Evolutionary conservation across 2,888 invertebrate species (phyloP).

Genomic region (Drosophila crucigera): DNA sequence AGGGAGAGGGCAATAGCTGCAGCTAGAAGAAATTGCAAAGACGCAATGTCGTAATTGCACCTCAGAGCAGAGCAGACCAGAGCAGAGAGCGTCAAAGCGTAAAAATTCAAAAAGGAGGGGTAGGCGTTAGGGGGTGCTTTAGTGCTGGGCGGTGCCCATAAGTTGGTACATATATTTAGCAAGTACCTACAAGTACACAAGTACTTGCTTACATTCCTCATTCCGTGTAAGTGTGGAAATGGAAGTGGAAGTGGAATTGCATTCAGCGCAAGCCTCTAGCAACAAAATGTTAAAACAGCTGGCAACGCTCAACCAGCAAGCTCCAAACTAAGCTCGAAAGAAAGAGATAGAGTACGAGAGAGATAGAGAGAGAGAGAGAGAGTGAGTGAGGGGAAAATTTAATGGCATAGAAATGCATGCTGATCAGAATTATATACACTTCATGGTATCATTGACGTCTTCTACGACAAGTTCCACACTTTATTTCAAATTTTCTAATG

Average conservation of each 20-base stretch:
- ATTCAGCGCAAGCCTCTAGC: constrained; percentile 1
- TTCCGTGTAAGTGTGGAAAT: background rate
- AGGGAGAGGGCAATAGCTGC: constrained; percentile 44
- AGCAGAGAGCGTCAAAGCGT: background rate
- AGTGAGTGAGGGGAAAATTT: background rate
- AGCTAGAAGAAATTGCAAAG: constrained; percentile 77
- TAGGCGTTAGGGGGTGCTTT: background rate
- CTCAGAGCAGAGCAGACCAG: constrained; percentile 15
- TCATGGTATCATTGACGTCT: background rate
- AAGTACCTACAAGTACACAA: constrained; percentile 28
- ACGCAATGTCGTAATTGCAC: constrained; percentile 60
- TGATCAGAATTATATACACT: background rate
- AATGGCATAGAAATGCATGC: background rate
- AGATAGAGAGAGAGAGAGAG: background rate
- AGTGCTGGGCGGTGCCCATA: constrained; percentile 39
- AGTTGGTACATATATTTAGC: constrained; percentile 14
- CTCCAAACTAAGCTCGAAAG: background rate
- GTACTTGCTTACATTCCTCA: constrained; percentile 15
- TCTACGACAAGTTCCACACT: background rate
- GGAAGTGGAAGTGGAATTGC: background rate
- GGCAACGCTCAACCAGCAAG: background rate
- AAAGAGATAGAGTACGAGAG: background rate
- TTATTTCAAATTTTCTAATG: background rate
- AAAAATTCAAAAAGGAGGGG: background rate
- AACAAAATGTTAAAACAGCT: background rate